Evolutionary conservation across 1,140 invertebrate species (phyloP).

Genomic region (Brachystomella parvula): DNA sequence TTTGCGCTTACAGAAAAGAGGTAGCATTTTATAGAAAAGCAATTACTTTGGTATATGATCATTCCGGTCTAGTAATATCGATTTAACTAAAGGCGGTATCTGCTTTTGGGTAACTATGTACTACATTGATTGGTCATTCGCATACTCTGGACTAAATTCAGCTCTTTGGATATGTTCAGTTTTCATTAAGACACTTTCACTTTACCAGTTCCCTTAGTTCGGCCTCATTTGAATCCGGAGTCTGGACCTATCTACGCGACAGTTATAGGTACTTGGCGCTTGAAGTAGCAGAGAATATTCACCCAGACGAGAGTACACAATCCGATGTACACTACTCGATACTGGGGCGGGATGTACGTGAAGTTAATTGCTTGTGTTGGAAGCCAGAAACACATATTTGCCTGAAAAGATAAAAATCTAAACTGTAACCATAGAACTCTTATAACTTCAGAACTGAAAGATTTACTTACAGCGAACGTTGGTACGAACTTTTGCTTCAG

Average conservation of each 20-base stretch:
- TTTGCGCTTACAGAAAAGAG: too few relatives aligned
- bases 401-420: conserved; percentile 33
- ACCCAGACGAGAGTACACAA: conserved; percentile 64
- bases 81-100: too few relatives aligned
- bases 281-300: conserved; percentile 67
- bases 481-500: conserved; percentile 60
- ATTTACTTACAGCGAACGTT: conserved; percentile 53
- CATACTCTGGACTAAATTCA: too few relatives aligned
- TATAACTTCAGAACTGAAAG: not conserved
- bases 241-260: not conserved
- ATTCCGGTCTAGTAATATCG: too few relatives aligned
- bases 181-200: not conserved
- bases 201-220: not conserved
- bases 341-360: conserved; percentile 54
- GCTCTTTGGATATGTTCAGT: too few relatives aligned
- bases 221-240: not conserved
- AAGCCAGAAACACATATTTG: conserved; percentile 63
- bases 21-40: too few relatives aligned
- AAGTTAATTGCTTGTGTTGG: conserved; percentile 69
- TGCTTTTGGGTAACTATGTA: too few relatives aligned
- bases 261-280: too few relatives aligned
- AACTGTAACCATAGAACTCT: not conserved
- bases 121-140: too few relatives aligned
- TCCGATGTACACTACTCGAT: conserved; percentile 63
- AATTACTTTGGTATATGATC: too few relatives aligned